phyloP scores from a whole-genome alignment of 2,113 vertebrate genomes.

The Neofelis nebulosa region DNA sequence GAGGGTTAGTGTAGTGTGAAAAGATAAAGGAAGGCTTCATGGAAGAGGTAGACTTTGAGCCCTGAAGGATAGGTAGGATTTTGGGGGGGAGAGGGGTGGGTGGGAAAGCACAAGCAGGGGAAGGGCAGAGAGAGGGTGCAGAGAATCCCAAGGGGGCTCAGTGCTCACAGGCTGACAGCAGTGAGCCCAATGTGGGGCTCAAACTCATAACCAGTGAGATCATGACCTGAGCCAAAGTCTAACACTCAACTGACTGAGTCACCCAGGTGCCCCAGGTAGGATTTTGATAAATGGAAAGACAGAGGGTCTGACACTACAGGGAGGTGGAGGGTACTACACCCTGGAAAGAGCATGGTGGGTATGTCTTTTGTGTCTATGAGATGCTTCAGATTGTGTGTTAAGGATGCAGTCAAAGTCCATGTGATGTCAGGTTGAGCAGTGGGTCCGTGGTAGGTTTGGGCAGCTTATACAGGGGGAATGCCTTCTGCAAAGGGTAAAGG shows the following conservation, averaged over 20 bases:
- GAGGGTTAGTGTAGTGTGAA: neutral
- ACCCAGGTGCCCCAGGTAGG: neutral
- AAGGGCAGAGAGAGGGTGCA: too few species aligned
- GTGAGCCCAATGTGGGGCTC: too few species aligned
- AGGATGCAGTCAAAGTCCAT: rapidly evolving
- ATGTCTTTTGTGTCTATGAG: neutral
- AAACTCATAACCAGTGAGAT: too few species aligned
- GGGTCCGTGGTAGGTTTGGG: too few species aligned
- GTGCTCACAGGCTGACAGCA: too few species aligned
- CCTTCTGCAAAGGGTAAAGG: neutral
- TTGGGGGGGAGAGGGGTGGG: too few species aligned
- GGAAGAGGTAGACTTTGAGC: neutral
- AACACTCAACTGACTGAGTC: too few species aligned
- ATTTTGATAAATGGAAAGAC: neutral
- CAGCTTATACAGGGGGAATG: too few species aligned
- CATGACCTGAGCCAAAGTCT: too few species aligned
- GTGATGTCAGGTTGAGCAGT: neutral
- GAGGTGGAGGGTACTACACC: too few species aligned
- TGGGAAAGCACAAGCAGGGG: too few species aligned
- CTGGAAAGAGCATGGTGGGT: neutral
- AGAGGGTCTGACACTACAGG: neutral
- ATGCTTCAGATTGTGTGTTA: neutral
- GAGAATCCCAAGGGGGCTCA: too few species aligned
- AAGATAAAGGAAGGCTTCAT: neutral
- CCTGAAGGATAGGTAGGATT: neutral